A percentile compares a stretch with the other conserved stretches of the same genome.
Evolutionary conservation across 1,140 invertebrate species (phyloP).

Genomic region (Drosophila auraria): DNA sequence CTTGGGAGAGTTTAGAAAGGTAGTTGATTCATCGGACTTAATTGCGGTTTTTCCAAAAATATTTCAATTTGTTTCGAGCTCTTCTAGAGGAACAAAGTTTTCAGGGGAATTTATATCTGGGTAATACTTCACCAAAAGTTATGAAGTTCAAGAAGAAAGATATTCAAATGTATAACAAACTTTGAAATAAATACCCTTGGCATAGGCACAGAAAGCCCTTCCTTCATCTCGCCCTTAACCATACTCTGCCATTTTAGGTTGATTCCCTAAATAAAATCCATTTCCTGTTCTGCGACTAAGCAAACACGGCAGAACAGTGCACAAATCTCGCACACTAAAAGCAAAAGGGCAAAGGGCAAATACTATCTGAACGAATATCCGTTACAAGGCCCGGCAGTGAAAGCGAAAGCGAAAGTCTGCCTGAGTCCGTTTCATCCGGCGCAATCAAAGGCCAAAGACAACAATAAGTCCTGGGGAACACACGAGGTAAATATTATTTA

Average conservation of each 20-base stretch:
- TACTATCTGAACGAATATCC: constrained; percentile 73
- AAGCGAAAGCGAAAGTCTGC: constrained; percentile 57
- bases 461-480: constrained; percentile 62
- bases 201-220: neutral
- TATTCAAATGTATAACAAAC: neutral
- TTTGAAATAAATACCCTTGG: neutral
- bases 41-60: neutral
- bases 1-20: constrained; percentile 40
- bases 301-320: constrained; percentile 24
- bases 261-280: constrained; percentile 26
- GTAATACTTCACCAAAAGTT: too few relatives aligned
- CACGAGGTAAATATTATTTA: constrained; percentile 80
- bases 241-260: neutral
- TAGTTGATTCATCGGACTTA: neutral
- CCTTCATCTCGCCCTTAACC: too few relatives aligned
- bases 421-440: constrained; percentile 29
- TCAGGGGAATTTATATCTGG: neutral
- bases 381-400: constrained; percentile 31
- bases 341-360: constrained; percentile 63
- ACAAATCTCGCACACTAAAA: constrained; percentile 34
- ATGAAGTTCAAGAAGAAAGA: too few relatives aligned
- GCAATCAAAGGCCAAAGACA: constrained; percentile 56
- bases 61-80: neutral
- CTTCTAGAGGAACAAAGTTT: neutral
- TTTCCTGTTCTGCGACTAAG: constrained; percentile 33